phyloP scores from a whole-genome alignment of 2,113 vertebrate genomes.

The Cacatua alba region DNA sequence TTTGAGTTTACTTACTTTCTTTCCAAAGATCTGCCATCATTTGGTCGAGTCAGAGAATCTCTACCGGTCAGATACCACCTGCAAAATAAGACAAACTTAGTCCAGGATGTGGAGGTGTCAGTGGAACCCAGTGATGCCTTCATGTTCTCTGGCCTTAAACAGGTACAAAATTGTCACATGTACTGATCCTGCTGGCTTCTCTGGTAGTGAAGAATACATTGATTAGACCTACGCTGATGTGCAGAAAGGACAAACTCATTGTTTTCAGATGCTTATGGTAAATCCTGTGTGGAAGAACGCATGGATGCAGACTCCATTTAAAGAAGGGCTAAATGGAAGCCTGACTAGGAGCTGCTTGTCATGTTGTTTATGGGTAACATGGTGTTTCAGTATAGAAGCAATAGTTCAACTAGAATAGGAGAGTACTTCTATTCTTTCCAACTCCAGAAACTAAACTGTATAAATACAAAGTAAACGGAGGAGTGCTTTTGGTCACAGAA shows the following conservation, averaged over 20 bases:
- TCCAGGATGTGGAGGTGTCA: conserved; percentile 94
- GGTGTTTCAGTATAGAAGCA: neutral
- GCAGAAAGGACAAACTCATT: neutral
- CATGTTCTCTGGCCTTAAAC: conserved; percentile 99
- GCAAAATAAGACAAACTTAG: conserved; percentile 89
- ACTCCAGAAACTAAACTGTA: neutral
- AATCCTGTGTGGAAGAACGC: neutral
- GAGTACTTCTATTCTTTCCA: neutral
- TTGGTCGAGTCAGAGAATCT: conserved; percentile 92
- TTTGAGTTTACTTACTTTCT: neutral
- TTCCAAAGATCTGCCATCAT: conserved; percentile 89
- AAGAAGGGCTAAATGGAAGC: neutral
- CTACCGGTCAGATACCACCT: conserved; percentile 92
- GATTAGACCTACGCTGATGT: neutral
- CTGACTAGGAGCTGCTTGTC: neutral
- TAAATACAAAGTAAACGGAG: neutral
- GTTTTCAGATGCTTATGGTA: neutral
- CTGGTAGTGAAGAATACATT: neutral
- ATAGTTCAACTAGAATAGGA: neutral
- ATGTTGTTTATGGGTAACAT: accelerated
- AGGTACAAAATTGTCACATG: conserved; percentile 76
- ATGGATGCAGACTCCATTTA: neutral
- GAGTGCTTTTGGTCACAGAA: neutral
- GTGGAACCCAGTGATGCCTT: conserved; percentile 97
- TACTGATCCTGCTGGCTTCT: neutral